phyloP scores from a whole-genome alignment of 2,888 invertebrate genomes.

The Torymus auratus region DNA sequence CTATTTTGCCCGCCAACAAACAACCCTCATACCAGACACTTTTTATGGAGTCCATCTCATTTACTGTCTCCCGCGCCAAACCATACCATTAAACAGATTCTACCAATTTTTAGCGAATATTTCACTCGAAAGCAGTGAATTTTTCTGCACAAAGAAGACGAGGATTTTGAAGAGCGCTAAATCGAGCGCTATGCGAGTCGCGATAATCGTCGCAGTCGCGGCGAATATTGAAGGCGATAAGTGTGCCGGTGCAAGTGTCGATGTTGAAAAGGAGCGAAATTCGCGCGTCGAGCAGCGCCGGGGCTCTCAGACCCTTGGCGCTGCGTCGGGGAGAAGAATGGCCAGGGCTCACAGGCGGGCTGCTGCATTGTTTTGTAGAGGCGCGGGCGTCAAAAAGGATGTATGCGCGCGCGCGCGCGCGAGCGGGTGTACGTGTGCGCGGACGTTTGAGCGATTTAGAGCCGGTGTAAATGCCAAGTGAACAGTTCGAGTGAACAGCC shows the following conservation, averaged over 20 bases:
- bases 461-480: constrained; percentile 72
- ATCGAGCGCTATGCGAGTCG: too few relatives aligned
- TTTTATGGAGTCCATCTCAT: background rate
- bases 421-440: constrained; percentile 32
- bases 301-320: too few relatives aligned
- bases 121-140: too few relatives aligned
- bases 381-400: constrained; percentile 33
- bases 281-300: constrained; percentile 7
- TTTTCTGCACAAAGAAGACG: too few relatives aligned
- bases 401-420: background rate
- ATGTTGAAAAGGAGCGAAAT: constrained; percentile 11
- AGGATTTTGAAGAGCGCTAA: too few relatives aligned
- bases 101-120: too few relatives aligned
- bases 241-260: constrained; percentile 4
- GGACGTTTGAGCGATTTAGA: constrained; percentile 67
- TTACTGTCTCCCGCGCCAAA: too few relatives aligned
- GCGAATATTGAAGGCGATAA: constrained; percentile 2
- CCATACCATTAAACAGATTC: too few relatives aligned
- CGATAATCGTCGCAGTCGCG: background rate
- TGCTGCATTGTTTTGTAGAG: constrained; percentile 30
- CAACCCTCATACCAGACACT: background rate
- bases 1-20: background rate
- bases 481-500: constrained; percentile 76
- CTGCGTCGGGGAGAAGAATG: background rate
- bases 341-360: background rate